Evolutionary conservation across 2,888 invertebrate species (phyloP).

Genomic region (Nephrocerus scutellatus): DNA sequence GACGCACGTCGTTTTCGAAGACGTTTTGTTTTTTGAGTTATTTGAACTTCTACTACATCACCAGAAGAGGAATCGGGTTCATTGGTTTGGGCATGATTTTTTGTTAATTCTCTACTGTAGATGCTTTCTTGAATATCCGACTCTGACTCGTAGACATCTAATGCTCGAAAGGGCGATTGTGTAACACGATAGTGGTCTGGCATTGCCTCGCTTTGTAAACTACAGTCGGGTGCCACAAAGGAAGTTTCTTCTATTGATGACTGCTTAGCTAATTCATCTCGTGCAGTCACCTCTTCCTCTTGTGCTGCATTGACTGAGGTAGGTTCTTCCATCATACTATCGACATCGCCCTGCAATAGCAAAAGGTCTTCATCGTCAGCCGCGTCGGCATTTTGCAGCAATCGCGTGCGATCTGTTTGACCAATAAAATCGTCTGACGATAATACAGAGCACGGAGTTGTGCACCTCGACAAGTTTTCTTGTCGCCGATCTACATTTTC

Average conservation of each 20-base stretch:
- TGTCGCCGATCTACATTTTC: neutral
- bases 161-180: constrained; percentile 46
- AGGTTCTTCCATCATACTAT: constrained; percentile 25
- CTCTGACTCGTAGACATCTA: constrained; percentile 57
- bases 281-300: neutral
- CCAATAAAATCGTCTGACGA: constrained; percentile 46
- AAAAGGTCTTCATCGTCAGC: constrained; percentile 41
- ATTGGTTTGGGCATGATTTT: constrained; percentile 9
- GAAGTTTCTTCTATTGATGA: constrained; percentile 15
- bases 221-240: neutral
- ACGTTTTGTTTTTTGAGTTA: constrained; percentile 33
- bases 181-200: constrained; percentile 37
- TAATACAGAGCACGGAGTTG: constrained; percentile 40
- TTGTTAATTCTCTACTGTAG: constrained; percentile 33
- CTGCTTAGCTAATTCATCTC: neutral
- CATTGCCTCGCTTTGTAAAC: neutral
- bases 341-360: constrained; percentile 32
- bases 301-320: neutral
- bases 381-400: constrained; percentile 28
- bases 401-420: constrained; percentile 36
- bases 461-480: constrained; percentile 27
- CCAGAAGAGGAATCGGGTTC: neutral
- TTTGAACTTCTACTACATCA: constrained; percentile 18
- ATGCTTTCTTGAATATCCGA: constrained; percentile 46
- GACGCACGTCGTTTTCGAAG: constrained; percentile 40